Evolutionary conservation across 2,888 invertebrate species (phyloP), one percentile per base, ranked within the genome.

Genomic region (Eupeodes latifasciatus): DNA sequence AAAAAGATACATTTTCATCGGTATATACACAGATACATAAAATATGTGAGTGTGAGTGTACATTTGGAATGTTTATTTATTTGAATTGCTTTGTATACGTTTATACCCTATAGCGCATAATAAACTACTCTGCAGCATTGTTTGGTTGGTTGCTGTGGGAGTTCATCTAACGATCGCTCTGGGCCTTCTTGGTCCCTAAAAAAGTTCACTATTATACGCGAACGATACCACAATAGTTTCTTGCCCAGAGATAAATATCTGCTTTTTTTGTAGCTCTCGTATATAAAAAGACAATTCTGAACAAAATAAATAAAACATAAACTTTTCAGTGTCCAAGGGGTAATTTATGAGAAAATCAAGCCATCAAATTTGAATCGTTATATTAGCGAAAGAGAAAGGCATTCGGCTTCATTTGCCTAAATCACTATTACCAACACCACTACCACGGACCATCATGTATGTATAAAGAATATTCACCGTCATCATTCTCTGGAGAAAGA

Each of bases 81-180:
- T 83, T 47, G 83, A 78, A 66, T 59, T 61, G 51, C 40, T 78
- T 80, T 76, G 67, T 69, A 69, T 55, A 64, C 51, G 57, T 40
- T 57, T 14, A 57, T 64, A 34, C 76, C 81, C 66, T 71, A 44
- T 59, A 71, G 75, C 76, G 64, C n/a, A 81, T 47, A 81, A 81
- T 71, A 59, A 80, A 84, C 67, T 55, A 67, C 9, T 51, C 75
- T 67, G 47, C 6, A 57, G 49, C 72, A 49, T 72, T 80, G 61
- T 47, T 49, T 78, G 67, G 36, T 69, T 74, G 40, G 76, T 85
- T 64, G 51, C 62, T 71, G 76, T 71, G 62, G 53, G 72, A 85
- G 76, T 81, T 85, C 81, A 81, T 85, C 57, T 62, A 74, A 81
- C 74, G 85, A 85, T 85, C 67, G 81, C 85, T 85, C 40, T 82